A percentile compares a stretch with the other conserved stretches of the same genome.
These are phyloP conservation scores for Lethocerus indicus DNA, from an alignment of 1,140 invertebrate genomes.

Conservation along the genomic window DNA sequence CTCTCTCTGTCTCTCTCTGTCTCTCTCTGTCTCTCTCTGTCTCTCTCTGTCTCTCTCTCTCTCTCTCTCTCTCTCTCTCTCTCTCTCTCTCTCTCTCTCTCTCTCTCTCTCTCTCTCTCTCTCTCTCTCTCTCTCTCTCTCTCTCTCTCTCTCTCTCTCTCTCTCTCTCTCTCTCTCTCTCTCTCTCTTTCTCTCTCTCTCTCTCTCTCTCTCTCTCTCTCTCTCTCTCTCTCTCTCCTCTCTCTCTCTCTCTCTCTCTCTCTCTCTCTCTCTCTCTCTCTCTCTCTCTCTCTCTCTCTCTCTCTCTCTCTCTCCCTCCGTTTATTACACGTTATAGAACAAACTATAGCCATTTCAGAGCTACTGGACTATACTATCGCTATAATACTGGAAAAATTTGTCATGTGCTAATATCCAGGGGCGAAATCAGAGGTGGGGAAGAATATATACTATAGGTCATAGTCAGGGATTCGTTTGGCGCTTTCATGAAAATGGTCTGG, in stretches of 20 bases:
- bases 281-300: slow-evolving; percentile 4
- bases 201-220: slow-evolving; percentile 5
- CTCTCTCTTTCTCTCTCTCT: slow-evolving; percentile 4
- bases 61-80: slow-evolving; percentile 5
- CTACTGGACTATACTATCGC: too few relatives aligned
- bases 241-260: slow-evolving; percentile 5
- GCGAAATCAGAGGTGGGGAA: too few relatives aligned
- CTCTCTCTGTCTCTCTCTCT: slow-evolving; percentile 4
- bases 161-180: slow-evolving; percentile 5
- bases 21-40: slow-evolving; percentile 3
- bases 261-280: slow-evolving; percentile 5
- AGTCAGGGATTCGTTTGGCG: too few relatives aligned
- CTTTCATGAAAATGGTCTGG: too few relatives aligned
- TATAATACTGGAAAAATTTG: too few relatives aligned
- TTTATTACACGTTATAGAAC: too few relatives aligned
- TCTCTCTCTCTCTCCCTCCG: background rate
- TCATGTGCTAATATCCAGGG: too few relatives aligned
- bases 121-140: slow-evolving; percentile 5
- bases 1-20: slow-evolving; percentile 3
- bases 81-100: slow-evolving; percentile 5
- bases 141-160: slow-evolving; percentile 5
- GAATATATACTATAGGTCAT: too few relatives aligned
- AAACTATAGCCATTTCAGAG: too few relatives aligned
- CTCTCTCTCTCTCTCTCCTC: slow-evolving; percentile 4
- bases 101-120: slow-evolving; percentile 5